These are phyloP conservation scores for Corticium candelabrum DNA, from an alignment of 37 sponge, comb jelly and placozoan species.

Conservation along the genomic window DNA sequence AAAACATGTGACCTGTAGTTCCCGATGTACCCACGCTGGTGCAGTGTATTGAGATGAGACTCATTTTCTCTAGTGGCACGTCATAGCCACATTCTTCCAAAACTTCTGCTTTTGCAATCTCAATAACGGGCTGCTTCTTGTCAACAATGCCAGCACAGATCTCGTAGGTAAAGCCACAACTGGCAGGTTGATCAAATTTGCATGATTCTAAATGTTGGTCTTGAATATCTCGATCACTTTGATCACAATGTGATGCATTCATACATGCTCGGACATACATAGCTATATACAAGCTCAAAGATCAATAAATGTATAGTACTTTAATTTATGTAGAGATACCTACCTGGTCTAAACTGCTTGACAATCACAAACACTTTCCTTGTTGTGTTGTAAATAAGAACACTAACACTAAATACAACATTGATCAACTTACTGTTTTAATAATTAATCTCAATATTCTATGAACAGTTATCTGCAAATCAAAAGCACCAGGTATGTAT, in stretches of 20 bases:
- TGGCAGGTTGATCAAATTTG: neutral
- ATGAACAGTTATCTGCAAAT: too few species aligned
- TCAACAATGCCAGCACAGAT: constrained; percentile 94
- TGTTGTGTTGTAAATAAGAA: constrained; percentile 69
- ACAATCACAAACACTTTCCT: constrained; percentile 66
- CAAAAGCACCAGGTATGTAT: too few species aligned
- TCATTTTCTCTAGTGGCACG: constrained; percentile 52
- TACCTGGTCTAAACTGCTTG: constrained; percentile 91
- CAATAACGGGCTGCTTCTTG: constrained; percentile 41
- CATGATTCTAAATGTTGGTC: neutral
- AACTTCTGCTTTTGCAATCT: constrained; percentile 78
- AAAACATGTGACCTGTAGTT: constrained; percentile 49
- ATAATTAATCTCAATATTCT: too few species aligned
- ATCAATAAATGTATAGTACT: neutral
- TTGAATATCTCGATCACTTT: neutral
- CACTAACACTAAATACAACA: constrained; percentile 49
- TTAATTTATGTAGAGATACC: neutral
- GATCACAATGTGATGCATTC: neutral
- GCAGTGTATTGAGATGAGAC: constrained; percentile 29
- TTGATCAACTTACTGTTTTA: too few species aligned
- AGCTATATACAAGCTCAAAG: constrained; percentile 2
- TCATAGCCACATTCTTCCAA: constrained; percentile 72
- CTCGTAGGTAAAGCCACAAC: constrained; percentile 50
- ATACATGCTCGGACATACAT: neutral
- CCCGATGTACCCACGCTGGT: constrained; percentile 66